These are phyloP conservation scores for Melanocharis versteri DNA, from an alignment of 2,113 vertebrate species.

Conservation along the genomic window DNA sequence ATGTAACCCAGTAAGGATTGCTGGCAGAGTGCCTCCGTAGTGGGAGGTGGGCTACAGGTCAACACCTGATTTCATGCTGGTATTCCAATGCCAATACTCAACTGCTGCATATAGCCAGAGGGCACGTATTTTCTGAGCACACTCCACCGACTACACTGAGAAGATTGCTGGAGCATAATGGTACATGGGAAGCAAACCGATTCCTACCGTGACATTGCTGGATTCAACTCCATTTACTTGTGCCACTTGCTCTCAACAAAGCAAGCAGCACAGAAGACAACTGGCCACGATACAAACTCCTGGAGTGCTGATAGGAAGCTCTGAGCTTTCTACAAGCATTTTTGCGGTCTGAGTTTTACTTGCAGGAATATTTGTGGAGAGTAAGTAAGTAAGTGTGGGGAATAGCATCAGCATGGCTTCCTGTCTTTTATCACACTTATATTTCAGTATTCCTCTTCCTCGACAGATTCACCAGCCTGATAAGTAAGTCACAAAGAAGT, in stretches of 20 bases:
- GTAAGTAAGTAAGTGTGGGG: not conserved
- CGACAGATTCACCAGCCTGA: not conserved
- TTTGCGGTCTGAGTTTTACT: not conserved
- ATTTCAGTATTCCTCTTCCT: not conserved
- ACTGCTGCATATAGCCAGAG: not conserved
- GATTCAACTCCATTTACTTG: not conserved
- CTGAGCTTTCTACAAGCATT: not conserved
- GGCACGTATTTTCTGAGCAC: not conserved
- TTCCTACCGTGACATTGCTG: not conserved
- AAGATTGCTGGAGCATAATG: not conserved
- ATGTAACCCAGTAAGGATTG: not conserved
- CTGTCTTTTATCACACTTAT: not conserved
- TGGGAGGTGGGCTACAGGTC: not conserved
- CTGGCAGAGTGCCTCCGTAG: not conserved
- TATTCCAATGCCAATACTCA: not conserved
- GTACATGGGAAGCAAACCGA: not conserved
- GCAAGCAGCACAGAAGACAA: not conserved
- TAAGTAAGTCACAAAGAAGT: not conserved
- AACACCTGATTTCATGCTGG: slow-evolving; percentile 38
- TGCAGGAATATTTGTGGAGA: not conserved
- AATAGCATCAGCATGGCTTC: not conserved
- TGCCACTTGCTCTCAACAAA: not conserved
- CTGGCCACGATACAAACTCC: not conserved
- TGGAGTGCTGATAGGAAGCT: not conserved
- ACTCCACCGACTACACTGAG: not conserved